A percentile compares a stretch with the other conserved stretches of the same genome.
Evolutionary conservation across 1,140 invertebrate genomes (phyloP).

Genomic region (Drosophila sulfurigaster): DNA sequence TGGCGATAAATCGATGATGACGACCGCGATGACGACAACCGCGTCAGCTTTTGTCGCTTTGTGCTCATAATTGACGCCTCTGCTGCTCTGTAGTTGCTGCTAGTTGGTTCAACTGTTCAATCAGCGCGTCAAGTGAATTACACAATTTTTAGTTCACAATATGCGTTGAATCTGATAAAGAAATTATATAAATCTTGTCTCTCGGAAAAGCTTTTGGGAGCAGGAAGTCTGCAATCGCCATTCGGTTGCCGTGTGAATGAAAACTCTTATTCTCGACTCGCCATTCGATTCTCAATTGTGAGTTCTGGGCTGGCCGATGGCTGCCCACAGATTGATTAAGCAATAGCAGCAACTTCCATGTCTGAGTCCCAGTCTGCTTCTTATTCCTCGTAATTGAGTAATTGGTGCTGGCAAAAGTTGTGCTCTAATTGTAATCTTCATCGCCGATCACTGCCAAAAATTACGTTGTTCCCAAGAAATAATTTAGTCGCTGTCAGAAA

Average conservation of each 20-base stretch:
- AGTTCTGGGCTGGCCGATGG: background rate
- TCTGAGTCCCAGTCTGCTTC: background rate
- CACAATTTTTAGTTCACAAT: slow-evolving; percentile 68
- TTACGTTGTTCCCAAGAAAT: slow-evolving; percentile 53
- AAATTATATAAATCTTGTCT: slow-evolving; percentile 78
- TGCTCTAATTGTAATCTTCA: slow-evolving; percentile 71
- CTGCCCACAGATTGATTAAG: slow-evolving; percentile 59
- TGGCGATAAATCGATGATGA: slow-evolving; percentile 45
- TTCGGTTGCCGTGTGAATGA: slow-evolving; percentile 63
- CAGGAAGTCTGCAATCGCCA: slow-evolving; percentile 73
- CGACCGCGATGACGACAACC: slow-evolving; percentile 12
- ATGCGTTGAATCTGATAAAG: slow-evolving; percentile 65
- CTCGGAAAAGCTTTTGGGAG: slow-evolving; percentile 59
- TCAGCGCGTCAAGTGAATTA: slow-evolving; percentile 66
- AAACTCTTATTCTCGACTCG: slow-evolving; percentile 28
- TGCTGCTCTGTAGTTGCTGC: slow-evolving; percentile 2
- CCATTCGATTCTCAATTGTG: slow-evolving; percentile 25
- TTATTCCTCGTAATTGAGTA: slow-evolving; percentile 57
- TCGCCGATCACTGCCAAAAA: slow-evolving; percentile 67
- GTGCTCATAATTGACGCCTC: slow-evolving; percentile 64
- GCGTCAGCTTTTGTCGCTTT: slow-evolving; percentile 63
- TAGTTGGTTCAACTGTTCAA: slow-evolving; percentile 37
- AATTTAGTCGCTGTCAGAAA: slow-evolving; percentile 31
- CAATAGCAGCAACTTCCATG: slow-evolving; percentile 12
- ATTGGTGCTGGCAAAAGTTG: slow-evolving; percentile 51